phyloP scores from a whole-genome alignment of 2,113 vertebrate species.

The Bambusicola thoracicus region DNA sequence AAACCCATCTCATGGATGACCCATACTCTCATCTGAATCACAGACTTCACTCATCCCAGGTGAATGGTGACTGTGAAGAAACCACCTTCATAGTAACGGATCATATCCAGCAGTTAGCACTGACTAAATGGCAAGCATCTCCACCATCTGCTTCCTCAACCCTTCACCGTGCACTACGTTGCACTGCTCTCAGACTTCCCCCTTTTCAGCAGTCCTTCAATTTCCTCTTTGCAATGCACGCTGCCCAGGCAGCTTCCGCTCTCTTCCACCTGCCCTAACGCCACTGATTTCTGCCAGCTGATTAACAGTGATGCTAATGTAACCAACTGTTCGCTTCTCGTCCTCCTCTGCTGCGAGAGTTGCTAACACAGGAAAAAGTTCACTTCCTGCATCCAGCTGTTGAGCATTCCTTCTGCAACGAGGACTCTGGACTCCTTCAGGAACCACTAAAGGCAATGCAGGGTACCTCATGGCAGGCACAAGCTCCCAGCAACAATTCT shows the following conservation, averaged over 20 bases:
- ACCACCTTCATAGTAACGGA: neutral
- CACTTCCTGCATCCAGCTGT: neutral
- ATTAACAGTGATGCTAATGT: neutral
- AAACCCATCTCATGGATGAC: neutral
- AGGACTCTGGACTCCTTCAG: neutral
- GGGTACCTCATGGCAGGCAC: neutral
- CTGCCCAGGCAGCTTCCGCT: neutral
- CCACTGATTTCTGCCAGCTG: neutral
- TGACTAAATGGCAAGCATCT: neutral
- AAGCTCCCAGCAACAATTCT: neutral
- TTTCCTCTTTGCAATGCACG: neutral
- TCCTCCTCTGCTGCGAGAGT: neutral
- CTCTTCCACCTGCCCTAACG: neutral
- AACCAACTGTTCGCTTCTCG: neutral
- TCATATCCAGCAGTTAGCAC: neutral
- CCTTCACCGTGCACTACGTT: fast-evolving
- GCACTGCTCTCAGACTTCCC: neutral
- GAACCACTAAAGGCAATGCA: neutral
- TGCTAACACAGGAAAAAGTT: neutral
- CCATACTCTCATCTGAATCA: neutral
- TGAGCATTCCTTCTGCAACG: neutral
- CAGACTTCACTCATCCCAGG: neutral
- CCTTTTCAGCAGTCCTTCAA: neutral
- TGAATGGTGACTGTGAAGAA: neutral
- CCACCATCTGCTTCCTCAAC: neutral